Base-by-base conservation (phyloP, 2,888 invertebrate species). In the Drepanosiphum platanoidis region DNA sequence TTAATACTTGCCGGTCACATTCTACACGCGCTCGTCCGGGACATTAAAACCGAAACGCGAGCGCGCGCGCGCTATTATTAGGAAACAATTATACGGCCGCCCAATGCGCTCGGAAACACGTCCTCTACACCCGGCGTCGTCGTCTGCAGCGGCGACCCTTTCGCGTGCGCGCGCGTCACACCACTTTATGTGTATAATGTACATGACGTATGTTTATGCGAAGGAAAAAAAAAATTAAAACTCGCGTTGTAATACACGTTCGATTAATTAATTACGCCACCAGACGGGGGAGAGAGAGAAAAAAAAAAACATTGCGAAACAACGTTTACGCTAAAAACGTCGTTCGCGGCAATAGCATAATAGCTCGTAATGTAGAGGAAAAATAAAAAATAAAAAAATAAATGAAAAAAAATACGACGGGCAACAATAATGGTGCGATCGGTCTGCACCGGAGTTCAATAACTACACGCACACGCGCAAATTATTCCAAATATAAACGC, bases 1-100 rank as follows among this genome's bases (percentile, higher is more conserved):
- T 84, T 84, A 84, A 84, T 84, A 84, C 66, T 39, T 13, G 34
- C 52, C 68, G 74, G 72, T 74, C 71, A 39, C 74, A 74, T 64
- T 70, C 36, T 34, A 82, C 72, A 61, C 22, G 82, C 58, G 34
- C 18, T 72, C 42, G 66, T 46, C 27, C 68, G 75, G n/a, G 52
- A 83, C 83, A 42, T 84, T 34, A 52, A 68, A 84, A 75, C 46
- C 42, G 79, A 58, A 71, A 71, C 70, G 58, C 61, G 52, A 27
- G 52, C n/a, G 52, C 36, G 52, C n/a, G 79, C 34, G 32, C 58
- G 78, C 77, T 64, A 74, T 83, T 75, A 83, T 83, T 83, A 74
- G 74, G 74, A 74, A 83, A 83, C 74, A 83, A 83, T 80, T 80
- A 80, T 70, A 36, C 70, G 66, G 66, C 46, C 66, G 27, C 32